These are phyloP conservation scores for Anoura caudifer DNA, from an alignment of 2,113 vertebrate genomes.

Conservation along the genomic window DNA sequence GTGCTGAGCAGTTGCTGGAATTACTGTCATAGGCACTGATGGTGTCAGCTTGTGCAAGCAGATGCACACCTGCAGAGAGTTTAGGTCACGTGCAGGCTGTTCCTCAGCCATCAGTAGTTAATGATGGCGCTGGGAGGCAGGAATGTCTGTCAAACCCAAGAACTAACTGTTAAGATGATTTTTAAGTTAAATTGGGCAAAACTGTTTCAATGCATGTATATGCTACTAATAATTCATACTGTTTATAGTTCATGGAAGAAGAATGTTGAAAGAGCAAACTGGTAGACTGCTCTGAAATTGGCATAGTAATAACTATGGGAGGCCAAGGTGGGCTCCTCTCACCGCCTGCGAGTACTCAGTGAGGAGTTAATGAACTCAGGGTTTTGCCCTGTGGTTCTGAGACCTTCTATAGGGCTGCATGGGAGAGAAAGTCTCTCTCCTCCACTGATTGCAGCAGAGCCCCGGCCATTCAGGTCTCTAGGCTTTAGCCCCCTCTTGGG, in stretches of 20 bases:
- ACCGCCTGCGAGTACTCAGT: not conserved
- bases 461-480: not conserved
- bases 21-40: not conserved
- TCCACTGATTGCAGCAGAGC: not conserved
- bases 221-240: not conserved
- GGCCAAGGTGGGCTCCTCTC: not conserved
- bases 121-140: not conserved
- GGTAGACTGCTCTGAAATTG: not conserved
- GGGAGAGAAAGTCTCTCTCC: not conserved
- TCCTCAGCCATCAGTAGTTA: not conserved
- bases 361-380: not conserved
- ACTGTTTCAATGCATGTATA: not conserved
- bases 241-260: not conserved
- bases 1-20: not conserved
- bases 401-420: not conserved
- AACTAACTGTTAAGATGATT: not conserved
- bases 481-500: not conserved
- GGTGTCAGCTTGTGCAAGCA: not conserved
- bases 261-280: not conserved
- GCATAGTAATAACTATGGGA: not conserved
- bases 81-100: not conserved
- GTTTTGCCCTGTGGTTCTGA: not conserved
- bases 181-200: not conserved
- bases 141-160: not conserved
- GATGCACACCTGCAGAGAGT: not conserved